phyloP scores from a whole-genome alignment of 1,140 invertebrate species.

The Cotesia vestalis region DNA sequence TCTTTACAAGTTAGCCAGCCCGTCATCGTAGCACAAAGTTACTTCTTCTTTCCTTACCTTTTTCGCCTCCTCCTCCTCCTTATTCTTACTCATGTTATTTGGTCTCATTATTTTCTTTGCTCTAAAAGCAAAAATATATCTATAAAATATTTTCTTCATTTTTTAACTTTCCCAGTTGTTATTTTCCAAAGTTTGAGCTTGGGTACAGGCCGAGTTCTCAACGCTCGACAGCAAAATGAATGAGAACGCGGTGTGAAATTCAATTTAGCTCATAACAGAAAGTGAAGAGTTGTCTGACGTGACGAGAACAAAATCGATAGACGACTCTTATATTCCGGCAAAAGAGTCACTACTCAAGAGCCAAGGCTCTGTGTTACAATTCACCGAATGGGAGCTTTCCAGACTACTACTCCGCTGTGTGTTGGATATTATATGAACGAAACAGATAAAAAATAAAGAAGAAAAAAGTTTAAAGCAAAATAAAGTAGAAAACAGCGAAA shows the following conservation, averaged over 20 bases:
- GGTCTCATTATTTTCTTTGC: background rate
- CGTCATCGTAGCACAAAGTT: conserved; percentile 12
- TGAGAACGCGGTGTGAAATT: conserved; percentile 41
- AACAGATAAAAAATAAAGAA: too few species aligned
- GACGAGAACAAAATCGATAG: conserved; percentile 15
- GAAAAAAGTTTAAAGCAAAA: too few species aligned
- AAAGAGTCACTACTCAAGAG: too few species aligned
- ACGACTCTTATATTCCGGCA: background rate
- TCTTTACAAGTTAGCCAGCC: conserved; percentile 10
- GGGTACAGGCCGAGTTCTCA: background rate
- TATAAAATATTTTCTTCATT: background rate
- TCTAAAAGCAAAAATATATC: background rate
- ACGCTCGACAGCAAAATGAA: conserved; percentile 40
- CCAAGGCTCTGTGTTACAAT: background rate
- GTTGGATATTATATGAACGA: too few species aligned
- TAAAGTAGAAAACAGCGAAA: too few species aligned
- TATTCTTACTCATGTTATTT: background rate
- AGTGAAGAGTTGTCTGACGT: conserved; percentile 30
- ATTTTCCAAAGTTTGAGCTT: too few species aligned
- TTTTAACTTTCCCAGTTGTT: too few species aligned
- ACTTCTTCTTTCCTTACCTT: background rate
- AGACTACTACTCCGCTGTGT: too few species aligned
- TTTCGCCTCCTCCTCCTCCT: background rate
- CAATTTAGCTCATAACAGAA: conserved; percentile 44
- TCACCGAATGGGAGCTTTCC: background rate